A percentile compares a stretch with the other conserved stretches of the same genome.
phyloP scores from a whole-genome alignment of 2,113 vertebrate genomes.

The Hoplias malabaricus region DNA sequence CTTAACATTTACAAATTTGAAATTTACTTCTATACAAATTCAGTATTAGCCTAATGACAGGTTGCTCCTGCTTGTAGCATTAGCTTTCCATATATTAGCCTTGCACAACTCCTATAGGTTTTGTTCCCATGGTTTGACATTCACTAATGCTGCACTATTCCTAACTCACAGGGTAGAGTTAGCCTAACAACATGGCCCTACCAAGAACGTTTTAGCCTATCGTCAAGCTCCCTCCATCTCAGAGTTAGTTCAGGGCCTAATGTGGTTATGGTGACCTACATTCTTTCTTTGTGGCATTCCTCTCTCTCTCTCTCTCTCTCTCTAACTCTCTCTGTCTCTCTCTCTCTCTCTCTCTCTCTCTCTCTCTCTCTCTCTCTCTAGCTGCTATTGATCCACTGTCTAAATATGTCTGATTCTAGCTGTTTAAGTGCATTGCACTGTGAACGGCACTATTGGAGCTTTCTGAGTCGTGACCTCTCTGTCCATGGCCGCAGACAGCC shows the following conservation, averaged over 20 bases:
- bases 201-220: not conserved
- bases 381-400: not conserved
- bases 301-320: conserved; percentile 46
- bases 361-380: not conserved
- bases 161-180: not conserved
- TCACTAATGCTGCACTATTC: too few species aligned
- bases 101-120: too few species aligned
- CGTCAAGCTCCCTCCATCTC: conserved; percentile 22
- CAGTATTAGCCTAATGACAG: too few species aligned
- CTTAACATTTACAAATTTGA: too few species aligned
- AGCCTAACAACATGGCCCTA: not conserved
- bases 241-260: conserved; percentile 55
- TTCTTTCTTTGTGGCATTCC: conserved; percentile 60
- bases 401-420: not conserved
- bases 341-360: conserved; percentile 16
- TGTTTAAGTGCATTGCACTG: conserved; percentile 5
- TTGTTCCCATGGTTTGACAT: too few species aligned
- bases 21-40: too few species aligned
- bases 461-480: conserved; percentile 63
- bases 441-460: conserved; percentile 66
- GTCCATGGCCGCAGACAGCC: conserved; percentile 44
- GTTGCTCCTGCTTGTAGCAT: too few species aligned
- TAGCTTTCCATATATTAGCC: too few species aligned
- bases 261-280: conserved; percentile 72
- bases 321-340: conserved; percentile 35